Percentiles rank a stretch among this genome's conserved stretches.
Conservation (phyloP, 1,140 invertebrate genomes). For the Muscidifurax raptorellus region DNA sequence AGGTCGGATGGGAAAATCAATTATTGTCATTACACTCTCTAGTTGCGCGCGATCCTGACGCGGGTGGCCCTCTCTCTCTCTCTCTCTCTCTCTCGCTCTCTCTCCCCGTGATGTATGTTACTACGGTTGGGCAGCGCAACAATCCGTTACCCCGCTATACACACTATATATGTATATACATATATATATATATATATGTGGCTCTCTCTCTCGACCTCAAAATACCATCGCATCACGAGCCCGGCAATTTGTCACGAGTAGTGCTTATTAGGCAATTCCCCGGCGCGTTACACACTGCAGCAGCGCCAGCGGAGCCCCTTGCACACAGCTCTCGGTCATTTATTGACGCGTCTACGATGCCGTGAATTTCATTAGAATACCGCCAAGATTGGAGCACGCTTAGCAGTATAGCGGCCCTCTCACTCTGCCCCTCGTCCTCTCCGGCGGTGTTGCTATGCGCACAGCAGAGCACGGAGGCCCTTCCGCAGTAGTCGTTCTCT, state of each 20-base stretch:
- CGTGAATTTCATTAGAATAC: conserved; percentile 72
- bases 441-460: neutral
- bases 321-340: conserved; percentile 64
- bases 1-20: conserved; percentile 68
- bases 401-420: neutral
- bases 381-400: conserved; percentile 60
- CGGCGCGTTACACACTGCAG: conserved; percentile 50
- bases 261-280: conserved; percentile 73
- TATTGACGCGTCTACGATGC: conserved; percentile 70
- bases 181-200: neutral
- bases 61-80: conserved; percentile 63
- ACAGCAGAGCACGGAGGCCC: neutral
- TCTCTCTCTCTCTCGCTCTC: too few relatives aligned
- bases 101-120: conserved; percentile 67
- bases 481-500: neutral
- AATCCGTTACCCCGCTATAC: conserved; percentile 66
- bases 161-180: neutral
- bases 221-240: conserved; percentile 71
- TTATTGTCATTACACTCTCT: conserved; percentile 72
- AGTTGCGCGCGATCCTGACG: conserved; percentile 66
- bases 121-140: conserved; percentile 67
- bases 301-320: neutral
- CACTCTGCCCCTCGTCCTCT: neutral
- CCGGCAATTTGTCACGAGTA: conserved; percentile 72
- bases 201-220: conserved; percentile 58